Evolutionary conservation across 2,888 invertebrate genomes (phyloP).

Genomic region (Drosophila fulvimacula): DNA sequence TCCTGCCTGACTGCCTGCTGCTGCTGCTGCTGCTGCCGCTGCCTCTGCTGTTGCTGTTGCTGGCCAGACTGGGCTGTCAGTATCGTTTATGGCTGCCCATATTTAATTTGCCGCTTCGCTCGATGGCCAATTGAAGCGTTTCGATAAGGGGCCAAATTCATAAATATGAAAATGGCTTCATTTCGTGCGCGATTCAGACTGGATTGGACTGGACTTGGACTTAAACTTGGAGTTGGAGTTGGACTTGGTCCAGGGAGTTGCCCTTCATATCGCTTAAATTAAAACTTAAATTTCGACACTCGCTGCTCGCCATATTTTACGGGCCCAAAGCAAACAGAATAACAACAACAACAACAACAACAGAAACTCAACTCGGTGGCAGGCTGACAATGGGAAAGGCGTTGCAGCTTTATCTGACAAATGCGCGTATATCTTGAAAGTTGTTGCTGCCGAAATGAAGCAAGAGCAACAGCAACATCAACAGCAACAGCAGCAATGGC

Average conservation of each 20-base stretch:
- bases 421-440: conserved; percentile 78
- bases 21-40: neutral
- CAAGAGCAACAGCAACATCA: conserved; percentile 26
- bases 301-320: conserved; percentile 66
- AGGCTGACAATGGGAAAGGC: conserved; percentile 76
- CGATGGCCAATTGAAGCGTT: conserved; percentile 79
- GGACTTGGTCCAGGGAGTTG: conserved; percentile 36
- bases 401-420: conserved; percentile 77
- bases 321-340: conserved; percentile 65
- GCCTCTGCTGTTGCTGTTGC: neutral
- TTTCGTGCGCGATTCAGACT: conserved; percentile 60
- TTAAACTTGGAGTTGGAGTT: conserved; percentile 3
- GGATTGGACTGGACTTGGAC: conserved; percentile 12
- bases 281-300: conserved; percentile 80
- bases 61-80: conserved; percentile 60
- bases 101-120: conserved; percentile 76
- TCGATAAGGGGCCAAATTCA: conserved; percentile 79
- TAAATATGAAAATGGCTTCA: conserved; percentile 82
- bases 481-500: conserved; percentile 5
- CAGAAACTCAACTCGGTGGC: conserved; percentile 57
- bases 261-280: conserved; percentile 78
- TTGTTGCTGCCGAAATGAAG: conserved; percentile 59
- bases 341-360: conserved; percentile 27
- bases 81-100: conserved; percentile 80
- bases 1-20: conserved; percentile 4